Percentiles rank a stretch among this genome's conserved stretches.
Evolutionary conservation across 1,140 invertebrate species (phyloP).

Genomic region (Aphelinus certus): DNA sequence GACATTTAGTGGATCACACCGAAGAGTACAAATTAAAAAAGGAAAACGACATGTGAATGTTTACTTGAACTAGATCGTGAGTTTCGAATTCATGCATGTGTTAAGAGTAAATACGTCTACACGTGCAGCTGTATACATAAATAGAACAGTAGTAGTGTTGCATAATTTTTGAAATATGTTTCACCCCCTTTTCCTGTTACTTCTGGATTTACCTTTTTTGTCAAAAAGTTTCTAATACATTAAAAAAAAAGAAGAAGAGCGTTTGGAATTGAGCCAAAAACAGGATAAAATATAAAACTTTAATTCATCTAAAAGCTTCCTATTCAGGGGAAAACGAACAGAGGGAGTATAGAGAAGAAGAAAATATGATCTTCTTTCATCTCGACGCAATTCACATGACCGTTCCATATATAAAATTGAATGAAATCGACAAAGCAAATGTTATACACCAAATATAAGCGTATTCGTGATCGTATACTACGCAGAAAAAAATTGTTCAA

Average conservation of each 20-base stretch:
- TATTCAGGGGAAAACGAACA: not conserved
- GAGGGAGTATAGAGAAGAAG: not conserved
- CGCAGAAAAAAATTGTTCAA: no score
- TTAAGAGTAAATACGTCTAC: conserved; percentile 18
- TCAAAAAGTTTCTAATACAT: conserved; percentile 4
- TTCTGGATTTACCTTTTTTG: not conserved
- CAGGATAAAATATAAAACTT: conserved; percentile 13
- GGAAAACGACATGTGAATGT: conserved; percentile 2
- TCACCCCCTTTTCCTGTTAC: no score
- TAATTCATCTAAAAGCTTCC: conserved; percentile 32
- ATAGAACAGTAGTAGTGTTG: conserved; percentile 11
- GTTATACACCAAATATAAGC: not conserved
- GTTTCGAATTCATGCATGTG: not conserved
- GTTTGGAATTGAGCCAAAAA: conserved; percentile 18
- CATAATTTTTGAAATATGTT: conserved; percentile 1
- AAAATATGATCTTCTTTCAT: conserved; percentile 22
- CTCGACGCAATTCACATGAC: conserved; percentile 11
- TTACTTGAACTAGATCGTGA: conserved; percentile 24
- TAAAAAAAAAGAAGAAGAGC: not conserved
- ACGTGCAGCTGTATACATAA: conserved; percentile 7
- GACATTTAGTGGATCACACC: no score
- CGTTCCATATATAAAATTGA: conserved; percentile 17
- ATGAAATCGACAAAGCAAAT: conserved; percentile 19
- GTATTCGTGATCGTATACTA: no score
- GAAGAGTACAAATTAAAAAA: not conserved